These are phyloP conservation scores for Drosophila falleni DNA, from an alignment of 2,888 invertebrate species.

Conservation along the genomic window DNA sequence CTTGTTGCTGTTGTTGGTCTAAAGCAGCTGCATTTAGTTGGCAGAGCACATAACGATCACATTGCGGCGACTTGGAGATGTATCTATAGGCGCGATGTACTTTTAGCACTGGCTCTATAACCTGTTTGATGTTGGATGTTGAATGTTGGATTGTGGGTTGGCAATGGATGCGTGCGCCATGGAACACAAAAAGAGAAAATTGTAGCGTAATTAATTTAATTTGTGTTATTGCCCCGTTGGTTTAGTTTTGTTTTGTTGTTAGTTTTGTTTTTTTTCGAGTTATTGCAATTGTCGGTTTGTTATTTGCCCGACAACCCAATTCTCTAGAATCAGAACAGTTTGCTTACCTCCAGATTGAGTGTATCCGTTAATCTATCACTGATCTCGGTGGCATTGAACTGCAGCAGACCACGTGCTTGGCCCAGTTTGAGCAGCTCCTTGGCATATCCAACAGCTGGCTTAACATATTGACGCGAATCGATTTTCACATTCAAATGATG, in stretches of 20 bases:
- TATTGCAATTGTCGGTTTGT: constrained; percentile 11
- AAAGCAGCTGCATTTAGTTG: constrained; percentile 89
- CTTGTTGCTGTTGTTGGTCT: constrained; percentile 84
- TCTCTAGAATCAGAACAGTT: constrained; percentile 3
- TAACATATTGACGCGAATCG: constrained; percentile 90
- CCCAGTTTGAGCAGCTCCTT: constrained; percentile 91
- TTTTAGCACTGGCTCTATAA: constrained; percentile 93
- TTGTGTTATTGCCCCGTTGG: constrained; percentile 49
- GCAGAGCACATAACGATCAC: constrained; percentile 92
- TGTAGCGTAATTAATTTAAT: constrained; percentile 73
- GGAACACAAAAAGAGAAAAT: constrained; percentile 59
- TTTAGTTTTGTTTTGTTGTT: constrained; percentile 15
- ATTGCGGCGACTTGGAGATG: constrained; percentile 89
- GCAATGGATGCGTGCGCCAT: constrained; percentile 39
- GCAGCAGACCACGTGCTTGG: constrained; percentile 89
- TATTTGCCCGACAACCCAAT: constrained; percentile 32
- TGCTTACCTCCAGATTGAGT: constrained; percentile 89
- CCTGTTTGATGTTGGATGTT: constrained; percentile 76
- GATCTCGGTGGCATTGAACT: constrained; percentile 90
- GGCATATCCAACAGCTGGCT: constrained; percentile 90
- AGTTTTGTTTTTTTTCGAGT: constrained; percentile 5
- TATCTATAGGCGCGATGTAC: constrained; percentile 93
- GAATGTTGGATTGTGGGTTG: constrained; percentile 26
- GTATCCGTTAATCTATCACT: constrained; percentile 92
- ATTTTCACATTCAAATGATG: constrained; percentile 90